Percentiles rank a stretch among this genome's conserved stretches.
Conservation (phyloP, 2,888 invertebrate species). For the Diaphora mendica region DNA sequence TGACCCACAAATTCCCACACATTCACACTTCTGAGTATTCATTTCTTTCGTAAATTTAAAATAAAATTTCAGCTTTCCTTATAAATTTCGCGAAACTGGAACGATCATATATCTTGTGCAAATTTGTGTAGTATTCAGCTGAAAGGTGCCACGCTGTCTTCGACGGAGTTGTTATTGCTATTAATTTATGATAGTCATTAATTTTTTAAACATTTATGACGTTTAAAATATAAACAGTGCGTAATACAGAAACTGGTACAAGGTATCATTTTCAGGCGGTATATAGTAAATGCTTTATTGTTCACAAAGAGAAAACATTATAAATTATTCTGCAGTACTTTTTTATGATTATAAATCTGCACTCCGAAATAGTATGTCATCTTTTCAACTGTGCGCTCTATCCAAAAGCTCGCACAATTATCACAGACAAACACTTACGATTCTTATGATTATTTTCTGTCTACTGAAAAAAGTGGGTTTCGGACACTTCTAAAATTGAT, state of each 20-base stretch:
- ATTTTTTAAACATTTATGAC: constrained; percentile 11
- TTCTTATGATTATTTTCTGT: no score
- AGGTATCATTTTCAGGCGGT: background rate
- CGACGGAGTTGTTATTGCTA: background rate
- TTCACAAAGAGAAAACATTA: background rate
- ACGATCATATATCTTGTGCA: constrained; percentile 15
- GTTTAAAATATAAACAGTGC: background rate
- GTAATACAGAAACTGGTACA: background rate
- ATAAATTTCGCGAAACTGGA: constrained; percentile 16
- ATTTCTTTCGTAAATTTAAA: constrained; percentile 14
- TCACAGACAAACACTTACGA: no score
- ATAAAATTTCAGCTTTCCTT: constrained; percentile 11
- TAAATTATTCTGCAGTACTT: no score
- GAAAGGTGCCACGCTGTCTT: constrained; percentile 23
- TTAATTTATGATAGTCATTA: constrained; percentile 18
- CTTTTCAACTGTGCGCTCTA: no score
- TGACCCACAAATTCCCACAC: constrained; percentile 44
- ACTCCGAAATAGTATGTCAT: no score
- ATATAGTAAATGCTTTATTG: background rate
- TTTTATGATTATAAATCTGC: no score
- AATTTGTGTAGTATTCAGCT: constrained; percentile 8
- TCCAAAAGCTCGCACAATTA: background rate
- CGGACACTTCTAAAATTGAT: background rate
- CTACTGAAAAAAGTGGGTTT: no score
- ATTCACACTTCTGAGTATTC: constrained; percentile 16